Percentiles rank a stretch among this genome's conserved stretches.
phyloP scores from a whole-genome alignment of 2,888 invertebrate genomes.

The Apodemia hepburni region DNA sequence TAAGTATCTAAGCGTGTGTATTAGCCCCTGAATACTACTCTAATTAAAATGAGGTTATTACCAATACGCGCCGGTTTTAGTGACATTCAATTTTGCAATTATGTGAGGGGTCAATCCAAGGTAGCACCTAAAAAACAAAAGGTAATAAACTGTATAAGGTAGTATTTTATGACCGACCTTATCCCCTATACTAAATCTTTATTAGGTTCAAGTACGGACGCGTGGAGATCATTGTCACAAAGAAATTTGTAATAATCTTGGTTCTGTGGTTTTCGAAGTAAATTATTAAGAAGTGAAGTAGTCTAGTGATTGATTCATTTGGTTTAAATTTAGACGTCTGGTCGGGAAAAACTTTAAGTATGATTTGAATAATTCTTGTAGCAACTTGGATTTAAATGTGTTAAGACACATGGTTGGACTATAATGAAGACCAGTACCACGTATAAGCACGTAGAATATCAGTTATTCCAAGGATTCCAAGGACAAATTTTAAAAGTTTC shows the following conservation, averaged over 20 bases:
- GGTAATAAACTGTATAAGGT: slow-evolving; percentile 1
- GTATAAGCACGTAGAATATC: no score
- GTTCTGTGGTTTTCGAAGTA: no score
- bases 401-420: no score
- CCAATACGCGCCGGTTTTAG: background rate
- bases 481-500: no score
- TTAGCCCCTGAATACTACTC: background rate
- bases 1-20: background rate
- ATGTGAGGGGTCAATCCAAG: slow-evolving; percentile 6
- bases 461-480: no score
- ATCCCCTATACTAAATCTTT: background rate
- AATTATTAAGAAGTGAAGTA: no score
- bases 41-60: background rate
- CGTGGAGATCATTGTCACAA: slow-evolving; percentile 1
- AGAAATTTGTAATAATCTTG: background rate
- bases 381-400: no score
- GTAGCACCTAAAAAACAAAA: background rate
- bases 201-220: background rate
- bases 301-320: no score
- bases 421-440: no score
- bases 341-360: no score
- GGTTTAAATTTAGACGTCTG: no score
- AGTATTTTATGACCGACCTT: background rate
- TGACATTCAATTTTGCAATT: slow-evolving; percentile 3
- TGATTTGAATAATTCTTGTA: no score